Evolutionary conservation across 2,113 vertebrate genomes (phyloP).

Genomic region (Ibidorhyncha struthersii): DNA sequence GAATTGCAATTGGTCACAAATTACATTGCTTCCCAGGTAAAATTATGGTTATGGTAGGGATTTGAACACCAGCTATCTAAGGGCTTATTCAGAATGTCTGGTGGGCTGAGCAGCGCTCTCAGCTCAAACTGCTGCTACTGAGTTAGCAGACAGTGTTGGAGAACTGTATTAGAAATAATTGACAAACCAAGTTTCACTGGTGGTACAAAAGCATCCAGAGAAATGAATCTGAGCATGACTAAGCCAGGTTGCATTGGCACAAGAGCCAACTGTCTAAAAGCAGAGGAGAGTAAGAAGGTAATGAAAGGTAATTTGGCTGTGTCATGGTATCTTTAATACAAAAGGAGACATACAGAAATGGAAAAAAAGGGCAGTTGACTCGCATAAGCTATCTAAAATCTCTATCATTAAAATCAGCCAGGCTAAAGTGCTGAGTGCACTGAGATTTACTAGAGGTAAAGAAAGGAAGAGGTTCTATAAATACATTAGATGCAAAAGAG

Average conservation of each 20-base stretch:
- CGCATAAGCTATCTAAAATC: not conserved
- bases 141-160: not conserved
- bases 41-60: not conserved
- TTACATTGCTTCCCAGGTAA: not conserved
- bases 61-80: not conserved
- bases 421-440: not conserved
- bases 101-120: not conserved
- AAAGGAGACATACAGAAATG: not conserved
- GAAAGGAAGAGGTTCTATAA: not conserved
- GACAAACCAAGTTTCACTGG: not conserved
- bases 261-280: not conserved
- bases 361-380: not conserved
- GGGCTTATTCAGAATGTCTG: not conserved
- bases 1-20: not conserved
- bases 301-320: not conserved
- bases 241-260: not conserved
- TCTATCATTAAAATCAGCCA: not conserved
- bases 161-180: not conserved
- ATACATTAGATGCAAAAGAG: not conserved
- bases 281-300: not conserved
- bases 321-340: not conserved
- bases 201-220: not conserved
- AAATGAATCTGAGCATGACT: not conserved
- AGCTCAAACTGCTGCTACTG: not conserved
- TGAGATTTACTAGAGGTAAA: not conserved